Evolutionary conservation across 53 echinoderm and acorn worm species (phyloP), one percentile per base, ranked within the genome.

Genomic region (Antedon mediterranea): DNA sequence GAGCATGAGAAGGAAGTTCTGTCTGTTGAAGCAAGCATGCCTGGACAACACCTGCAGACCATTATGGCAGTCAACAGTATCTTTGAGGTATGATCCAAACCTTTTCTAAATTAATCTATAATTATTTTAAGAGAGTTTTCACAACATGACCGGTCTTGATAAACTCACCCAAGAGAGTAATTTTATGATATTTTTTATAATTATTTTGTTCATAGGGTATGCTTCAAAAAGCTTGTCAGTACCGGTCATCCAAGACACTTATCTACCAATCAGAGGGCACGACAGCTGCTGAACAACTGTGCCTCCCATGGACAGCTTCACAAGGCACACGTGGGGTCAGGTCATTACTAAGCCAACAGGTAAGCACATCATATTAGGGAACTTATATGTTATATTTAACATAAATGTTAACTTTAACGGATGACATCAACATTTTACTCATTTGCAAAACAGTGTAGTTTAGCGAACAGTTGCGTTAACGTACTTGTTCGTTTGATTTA

Each of bases 141-240:
- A n/a, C n/a, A n/a, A n/a, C n/a, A n/a, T n/a, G n/a, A n/a, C n/a
- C n/a, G n/a, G n/a, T n/a, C n/a, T n/a, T n/a, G n/a, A n/a, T n/a
- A n/a, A n/a, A n/a, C n/a, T n/a, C n/a, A n/a, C n/a, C n/a, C n/a
- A n/a, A n/a, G n/a, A n/a, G n/a, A n/a, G n/a, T n/a, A n/a, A n/a
- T n/a, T n/a, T n/a, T n/a, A n/a, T n/a, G n/a, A n/a, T n/a, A n/a
- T n/a, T n/a, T n/a, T n/a, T n/a, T n/a, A 31, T n/a, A 76, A 20
- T 71, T 31, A 76, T 31, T 6, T 20, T 82, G 34, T 33, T 30
- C 29, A 30, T 81, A 95, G 97, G 88, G 84, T 32, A 82, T 92
- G 72, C 73, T 95, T 8, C 88, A 95, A 74, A 89, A 95, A 34
- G 95, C 94, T 4, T 94, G 94, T 91, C 91, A 91, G 43, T 77